Evolutionary conservation across 2,888 invertebrate species (phyloP).

Genomic region (Parascotia fuliginaria): DNA sequence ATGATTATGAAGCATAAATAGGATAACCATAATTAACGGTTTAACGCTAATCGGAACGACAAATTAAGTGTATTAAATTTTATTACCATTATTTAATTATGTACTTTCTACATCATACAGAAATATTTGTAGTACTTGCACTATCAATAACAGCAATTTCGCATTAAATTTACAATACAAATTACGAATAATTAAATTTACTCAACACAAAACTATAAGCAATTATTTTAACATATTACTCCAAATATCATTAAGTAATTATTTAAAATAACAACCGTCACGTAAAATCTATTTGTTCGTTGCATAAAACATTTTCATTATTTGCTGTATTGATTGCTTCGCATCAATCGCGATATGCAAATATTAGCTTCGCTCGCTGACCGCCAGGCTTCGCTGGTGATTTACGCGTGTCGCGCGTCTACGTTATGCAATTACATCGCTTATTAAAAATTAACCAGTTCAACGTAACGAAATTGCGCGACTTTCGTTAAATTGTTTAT

Average conservation of each 20-base stretch:
- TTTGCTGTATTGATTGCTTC: constrained; percentile 84
- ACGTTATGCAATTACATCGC: constrained; percentile 80
- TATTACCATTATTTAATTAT: neutral
- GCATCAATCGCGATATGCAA: constrained; percentile 84
- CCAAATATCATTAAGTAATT: constrained; percentile 41
- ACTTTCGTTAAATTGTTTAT: constrained; percentile 29
- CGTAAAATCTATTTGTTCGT: constrained; percentile 71
- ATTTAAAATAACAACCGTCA: constrained; percentile 54
- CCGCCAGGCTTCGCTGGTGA: constrained; percentile 61
- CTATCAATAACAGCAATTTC: neutral
- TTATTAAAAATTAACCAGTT: constrained; percentile 79
- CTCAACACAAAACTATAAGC: constrained; percentile 3
- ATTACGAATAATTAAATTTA: constrained; percentile 17
- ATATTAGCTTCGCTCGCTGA: constrained; percentile 78
- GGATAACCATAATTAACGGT: neutral
- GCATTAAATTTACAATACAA: constrained; percentile 4
- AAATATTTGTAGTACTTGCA: neutral
- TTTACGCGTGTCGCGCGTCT: constrained; percentile 74
- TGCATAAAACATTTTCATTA: constrained; percentile 79
- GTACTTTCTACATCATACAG: neutral
- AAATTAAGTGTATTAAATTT: constrained; percentile 3
- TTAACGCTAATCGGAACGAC: neutral
- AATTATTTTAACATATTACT: constrained; percentile 20
- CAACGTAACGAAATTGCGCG: constrained; percentile 23
- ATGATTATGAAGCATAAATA: too few species aligned